Conservation (phyloP, 2,797 vertebrate genomes). For the Trachops cirrhosus region DNA sequence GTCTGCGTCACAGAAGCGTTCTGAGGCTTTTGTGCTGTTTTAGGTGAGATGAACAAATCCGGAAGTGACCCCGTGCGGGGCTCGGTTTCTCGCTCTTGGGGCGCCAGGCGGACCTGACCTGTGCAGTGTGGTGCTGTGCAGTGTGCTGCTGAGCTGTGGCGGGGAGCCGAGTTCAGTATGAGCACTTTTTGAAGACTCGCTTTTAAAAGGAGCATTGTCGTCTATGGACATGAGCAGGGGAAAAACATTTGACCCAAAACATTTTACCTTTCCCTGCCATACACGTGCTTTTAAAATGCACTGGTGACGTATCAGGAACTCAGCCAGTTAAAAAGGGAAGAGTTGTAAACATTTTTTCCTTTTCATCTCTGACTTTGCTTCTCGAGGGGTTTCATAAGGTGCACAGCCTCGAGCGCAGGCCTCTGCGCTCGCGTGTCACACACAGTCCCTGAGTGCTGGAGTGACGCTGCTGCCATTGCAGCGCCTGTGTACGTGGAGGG, state of each 20-base stretch:
- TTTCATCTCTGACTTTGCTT: not conserved
- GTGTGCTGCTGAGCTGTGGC: not conserved
- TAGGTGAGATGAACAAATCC: not conserved
- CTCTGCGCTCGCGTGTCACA: not conserved
- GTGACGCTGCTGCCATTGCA: not conserved
- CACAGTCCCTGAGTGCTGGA: not conserved
- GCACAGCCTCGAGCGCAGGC: not conserved
- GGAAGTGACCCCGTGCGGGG: no score
- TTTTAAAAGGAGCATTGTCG: not conserved
- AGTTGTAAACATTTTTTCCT: not conserved
- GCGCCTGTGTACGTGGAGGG: not conserved
- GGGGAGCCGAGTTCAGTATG: not conserved
- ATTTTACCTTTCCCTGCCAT: not conserved
- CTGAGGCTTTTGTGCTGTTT: not conserved
- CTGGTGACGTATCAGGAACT: not conserved
- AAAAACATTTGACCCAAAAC: not conserved
- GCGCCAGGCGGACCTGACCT: not conserved
- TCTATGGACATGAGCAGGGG: not conserved
- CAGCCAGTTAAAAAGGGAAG: not conserved
- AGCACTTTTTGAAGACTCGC: not conserved
- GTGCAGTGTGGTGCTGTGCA: not conserved
- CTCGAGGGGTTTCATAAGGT: not conserved
- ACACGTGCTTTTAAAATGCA: not conserved
- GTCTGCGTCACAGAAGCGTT: not conserved
- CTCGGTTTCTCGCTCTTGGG: not conserved